These are phyloP conservation scores for Drosophila seguyi DNA, from an alignment of 1,140 invertebrate species.

Conservation along the genomic window DNA sequence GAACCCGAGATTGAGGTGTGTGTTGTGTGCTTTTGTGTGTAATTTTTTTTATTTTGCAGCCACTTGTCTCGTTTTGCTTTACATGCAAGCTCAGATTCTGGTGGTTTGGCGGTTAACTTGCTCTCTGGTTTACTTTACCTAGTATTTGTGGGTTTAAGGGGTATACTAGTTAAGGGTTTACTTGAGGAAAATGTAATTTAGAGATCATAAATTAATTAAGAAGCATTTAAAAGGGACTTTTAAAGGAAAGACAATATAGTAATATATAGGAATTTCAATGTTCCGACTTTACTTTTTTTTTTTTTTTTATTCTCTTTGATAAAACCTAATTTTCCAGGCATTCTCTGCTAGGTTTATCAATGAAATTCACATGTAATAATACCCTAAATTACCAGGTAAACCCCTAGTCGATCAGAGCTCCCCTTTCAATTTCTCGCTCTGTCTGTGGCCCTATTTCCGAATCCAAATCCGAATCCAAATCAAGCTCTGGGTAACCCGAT, in stretches of 20 bases:
- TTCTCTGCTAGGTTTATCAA: too few species aligned
- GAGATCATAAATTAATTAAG: too few species aligned
- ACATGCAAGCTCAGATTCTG: slow-evolving; percentile 64
- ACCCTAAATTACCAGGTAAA: not conserved
- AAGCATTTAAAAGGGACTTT: too few species aligned
- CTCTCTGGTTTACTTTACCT: slow-evolving; percentile 9
- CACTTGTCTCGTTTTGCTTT: slow-evolving; percentile 69
- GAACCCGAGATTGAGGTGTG: slow-evolving; percentile 1
- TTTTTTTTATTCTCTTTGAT: too few species aligned
- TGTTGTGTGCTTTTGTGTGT: not conserved
- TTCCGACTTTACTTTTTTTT: too few species aligned
- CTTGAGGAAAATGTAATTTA: not conserved
- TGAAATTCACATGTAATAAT: not conserved
- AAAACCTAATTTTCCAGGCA: fast-evolving
- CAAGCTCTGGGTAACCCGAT: slow-evolving; percentile 40
- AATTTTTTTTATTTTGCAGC: slow-evolving; percentile 7
- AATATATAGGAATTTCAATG: too few species aligned
- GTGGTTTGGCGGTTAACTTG: slow-evolving; percentile 54
- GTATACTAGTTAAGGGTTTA: not conserved
- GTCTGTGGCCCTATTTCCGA: slow-evolving; percentile 63
- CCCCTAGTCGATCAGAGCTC: not conserved
- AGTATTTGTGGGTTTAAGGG: not conserved
- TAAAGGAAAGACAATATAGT: too few species aligned
- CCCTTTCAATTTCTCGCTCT: not conserved
- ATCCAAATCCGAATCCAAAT: slow-evolving; percentile 61